These are phyloP conservation scores for Corythornis vintsioides DNA, from an alignment of 2,113 vertebrate species.

Conservation along the genomic window DNA sequence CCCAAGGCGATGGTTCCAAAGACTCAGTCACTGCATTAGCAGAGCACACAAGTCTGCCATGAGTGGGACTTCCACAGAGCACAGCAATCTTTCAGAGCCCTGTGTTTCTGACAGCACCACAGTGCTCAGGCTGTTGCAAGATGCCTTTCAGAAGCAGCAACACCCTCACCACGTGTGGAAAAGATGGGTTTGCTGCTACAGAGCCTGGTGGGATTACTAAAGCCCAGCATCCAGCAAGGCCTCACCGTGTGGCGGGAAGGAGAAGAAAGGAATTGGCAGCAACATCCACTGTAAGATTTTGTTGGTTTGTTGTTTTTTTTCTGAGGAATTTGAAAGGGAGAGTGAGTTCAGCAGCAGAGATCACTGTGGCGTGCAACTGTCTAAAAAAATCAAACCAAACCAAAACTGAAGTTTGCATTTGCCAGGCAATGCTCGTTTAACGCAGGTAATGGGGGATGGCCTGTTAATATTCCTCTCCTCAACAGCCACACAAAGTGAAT, in stretches of 20 bases:
- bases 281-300: too few relatives aligned
- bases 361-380: accelerated
- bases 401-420: background rate
- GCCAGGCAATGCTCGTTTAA: background rate
- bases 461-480: background rate
- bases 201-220: background rate
- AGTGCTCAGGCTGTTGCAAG: background rate
- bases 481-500: background rate
- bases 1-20: background rate
- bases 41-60: background rate
- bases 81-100: slow-evolving; percentile 2
- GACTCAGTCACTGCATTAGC: background rate
- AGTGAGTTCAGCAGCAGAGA: background rate
- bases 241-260: too few relatives aligned
- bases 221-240: too few relatives aligned
- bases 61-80: background rate
- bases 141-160: background rate
- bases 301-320: too few relatives aligned
- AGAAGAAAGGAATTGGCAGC: too few relatives aligned
- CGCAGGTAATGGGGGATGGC: background rate
- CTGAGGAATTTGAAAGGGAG: background rate
- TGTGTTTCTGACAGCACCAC: background rate
- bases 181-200: background rate
- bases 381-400: background rate
- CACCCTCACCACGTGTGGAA: background rate